Evolutionary conservation across 2,113 vertebrate genomes (phyloP), one percentile per base, ranked within the genome.

Genomic region (Rhabdornis inornatus): DNA sequence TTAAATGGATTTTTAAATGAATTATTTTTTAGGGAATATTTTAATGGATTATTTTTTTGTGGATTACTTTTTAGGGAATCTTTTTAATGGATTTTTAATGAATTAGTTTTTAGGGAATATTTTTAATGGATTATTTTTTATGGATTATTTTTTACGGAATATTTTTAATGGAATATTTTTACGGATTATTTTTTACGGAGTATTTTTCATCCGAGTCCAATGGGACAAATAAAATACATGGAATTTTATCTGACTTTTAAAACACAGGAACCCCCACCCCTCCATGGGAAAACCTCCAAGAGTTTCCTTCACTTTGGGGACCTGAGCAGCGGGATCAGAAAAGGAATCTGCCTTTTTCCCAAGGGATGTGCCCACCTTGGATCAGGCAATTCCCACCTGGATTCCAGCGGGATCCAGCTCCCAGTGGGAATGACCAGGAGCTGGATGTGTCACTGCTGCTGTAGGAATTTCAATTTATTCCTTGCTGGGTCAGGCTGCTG

Each of bases 221-320:
- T 6, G 3, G 1, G 33, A 20, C 20, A 42, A 17, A 44, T 27
- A 28, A 3, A 14, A 27, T 1, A 2, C 1, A 4, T 8, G 44
- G 15, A 72, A 18, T 90, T 77, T 69, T n/a, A 37, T 16, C 40
- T 4, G 1, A n/a, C 28, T 68, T 57, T 28, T 40, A 87, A 87
- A 61, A 25, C 13, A 3, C 2, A 15, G 24, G 14, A 39, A 18
- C 4, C 2, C 4, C 9, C 19, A n/a, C 10, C 28, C 31, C 33
- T 17, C 31, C 76, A 47, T 2, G 23, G 15, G 35, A 80, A 4
- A 25, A 50, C 16, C 53, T 77, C 39, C 63, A 37, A 0, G 1
- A 30, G 4, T 77, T 64, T 56, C 24, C 18, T 40, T 65, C 61
- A 2, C 9, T 3, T 4, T 12, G 31, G 37, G 52, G 15, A 44